phyloP scores from a whole-genome alignment of 2,113 vertebrate species.

The Passerina amoena region DNA sequence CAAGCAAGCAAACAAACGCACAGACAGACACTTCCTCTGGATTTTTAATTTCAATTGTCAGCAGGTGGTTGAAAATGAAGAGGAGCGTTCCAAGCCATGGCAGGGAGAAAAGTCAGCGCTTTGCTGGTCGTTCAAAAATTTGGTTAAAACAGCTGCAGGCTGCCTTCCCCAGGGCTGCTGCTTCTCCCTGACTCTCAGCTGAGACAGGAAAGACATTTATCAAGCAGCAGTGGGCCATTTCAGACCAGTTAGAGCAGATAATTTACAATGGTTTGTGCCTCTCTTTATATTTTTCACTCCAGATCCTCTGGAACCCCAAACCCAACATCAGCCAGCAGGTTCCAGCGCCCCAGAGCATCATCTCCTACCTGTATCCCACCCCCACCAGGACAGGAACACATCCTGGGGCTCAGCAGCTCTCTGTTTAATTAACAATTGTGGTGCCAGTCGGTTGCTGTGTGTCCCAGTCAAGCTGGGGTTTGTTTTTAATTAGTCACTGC shows the following conservation, averaged over 20 bases:
- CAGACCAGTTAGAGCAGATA: neutral
- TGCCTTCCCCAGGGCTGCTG: neutral
- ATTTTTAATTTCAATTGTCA: constrained; percentile 39
- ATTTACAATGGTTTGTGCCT: neutral
- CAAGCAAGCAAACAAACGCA: neutral
- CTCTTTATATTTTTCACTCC: neutral
- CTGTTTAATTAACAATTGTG: neutral
- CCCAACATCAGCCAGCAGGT: neutral
- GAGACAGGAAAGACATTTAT: neutral
- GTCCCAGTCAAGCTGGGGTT: constrained; percentile 36
- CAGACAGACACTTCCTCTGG: neutral
- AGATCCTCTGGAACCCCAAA: neutral
- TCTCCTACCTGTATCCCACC: neutral
- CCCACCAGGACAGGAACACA: neutral
- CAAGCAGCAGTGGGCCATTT: neutral
- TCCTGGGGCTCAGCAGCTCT: neutral
- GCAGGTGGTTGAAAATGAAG: constrained; percentile 25
- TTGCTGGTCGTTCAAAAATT: neutral
- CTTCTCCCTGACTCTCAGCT: neutral
- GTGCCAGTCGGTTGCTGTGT: neutral
- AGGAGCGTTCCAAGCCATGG: neutral
- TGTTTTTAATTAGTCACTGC: constrained; percentile 38
- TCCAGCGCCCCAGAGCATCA: neutral
- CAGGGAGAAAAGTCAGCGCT: neutral
- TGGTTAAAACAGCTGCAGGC: neutral